Evolutionary conservation across 2,888 invertebrate species (phyloP), one percentile per base, ranked within the genome.

Genomic region (Drosophila dives): DNA sequence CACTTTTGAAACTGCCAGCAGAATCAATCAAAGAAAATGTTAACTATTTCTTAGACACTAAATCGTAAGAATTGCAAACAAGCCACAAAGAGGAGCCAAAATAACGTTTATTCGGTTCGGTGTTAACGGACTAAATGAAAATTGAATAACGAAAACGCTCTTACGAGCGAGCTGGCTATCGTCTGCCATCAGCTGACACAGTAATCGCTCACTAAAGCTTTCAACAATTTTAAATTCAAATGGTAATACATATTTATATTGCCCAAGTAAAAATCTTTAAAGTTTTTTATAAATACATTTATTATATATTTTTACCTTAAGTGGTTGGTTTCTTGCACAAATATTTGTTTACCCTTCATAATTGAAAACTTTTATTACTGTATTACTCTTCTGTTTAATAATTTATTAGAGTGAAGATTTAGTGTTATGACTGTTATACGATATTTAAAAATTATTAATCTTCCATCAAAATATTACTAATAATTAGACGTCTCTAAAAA

Each of bases 51-150:
- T 38, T 26, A 20, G 33, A 20, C 51, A 45, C 42, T 23, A 42
- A 51, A 17, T 40, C 45, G 55, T 20, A 17, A 5, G 15, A 56
- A 17, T 50, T 48, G n/a, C 45, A 38, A 50, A 17, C n/a, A 32
- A 62, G 10, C 7, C 42, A 32, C 33, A 23, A 32, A 42, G 32
- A 64, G 49, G n/a, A 58, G 48, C 51, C 26, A 50, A 64, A 55
- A 61, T 48, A 59, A 60, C 80, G 77, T 77, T 71, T 64, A 54
- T 58, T 49, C 77, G 34, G 62, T 72, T 72, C 72, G 60, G 32
- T 61, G 77, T 40, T 80, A 77, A 77, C 77, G 77, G 81, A 77
- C 81, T 77, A 67, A 77, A 77, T 80, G 64, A 77, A 70, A 80
- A 71, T 65, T 70, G 56, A 72, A 75, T 56, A 56, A 60, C 70